Conservation (phyloP, 2,888 invertebrate genomes). For the Aplocera efformata region DNA sequence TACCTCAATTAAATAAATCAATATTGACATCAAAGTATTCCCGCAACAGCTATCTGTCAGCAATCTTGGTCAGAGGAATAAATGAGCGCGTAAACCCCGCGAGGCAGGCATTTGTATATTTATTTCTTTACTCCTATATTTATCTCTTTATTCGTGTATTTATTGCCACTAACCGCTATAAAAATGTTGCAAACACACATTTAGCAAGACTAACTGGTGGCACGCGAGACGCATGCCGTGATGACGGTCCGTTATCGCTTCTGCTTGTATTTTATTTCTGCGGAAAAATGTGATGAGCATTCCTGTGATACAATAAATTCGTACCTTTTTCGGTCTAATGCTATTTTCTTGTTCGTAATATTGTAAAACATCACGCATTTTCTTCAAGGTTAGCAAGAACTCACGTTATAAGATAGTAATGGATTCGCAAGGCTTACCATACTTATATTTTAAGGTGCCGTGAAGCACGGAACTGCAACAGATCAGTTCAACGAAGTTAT, state of each 20-base stretch:
- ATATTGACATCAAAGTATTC: neutral
- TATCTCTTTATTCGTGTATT: constrained; percentile 41
- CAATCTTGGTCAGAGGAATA: constrained; percentile 42
- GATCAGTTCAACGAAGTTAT: too few relatives aligned
- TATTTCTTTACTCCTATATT: constrained; percentile 23
- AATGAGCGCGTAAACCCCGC: constrained; percentile 43
- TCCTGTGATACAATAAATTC: constrained; percentile 8
- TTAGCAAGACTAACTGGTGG: constrained; percentile 58
- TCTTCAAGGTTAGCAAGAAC: too few relatives aligned
- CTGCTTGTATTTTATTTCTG: constrained; percentile 12
- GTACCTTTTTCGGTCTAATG: neutral
- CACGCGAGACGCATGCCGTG: constrained; percentile 59
- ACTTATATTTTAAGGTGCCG: too few relatives aligned
- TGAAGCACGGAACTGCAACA: too few relatives aligned
- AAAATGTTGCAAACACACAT: constrained; percentile 67
- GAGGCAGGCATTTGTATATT: constrained; percentile 29
- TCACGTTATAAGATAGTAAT: too few relatives aligned
- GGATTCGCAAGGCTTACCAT: too few relatives aligned
- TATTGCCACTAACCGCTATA: constrained; percentile 60
- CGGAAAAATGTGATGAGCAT: constrained; percentile 1
- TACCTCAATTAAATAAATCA: too few relatives aligned
- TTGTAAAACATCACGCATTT: too few relatives aligned
- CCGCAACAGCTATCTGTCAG: constrained; percentile 1
- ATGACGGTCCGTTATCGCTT: constrained; percentile 35
- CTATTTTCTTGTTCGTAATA: too few relatives aligned